These are phyloP conservation scores for Epirrita christyi DNA, from an alignment of 2,888 invertebrate genomes.

Conservation along the genomic window DNA sequence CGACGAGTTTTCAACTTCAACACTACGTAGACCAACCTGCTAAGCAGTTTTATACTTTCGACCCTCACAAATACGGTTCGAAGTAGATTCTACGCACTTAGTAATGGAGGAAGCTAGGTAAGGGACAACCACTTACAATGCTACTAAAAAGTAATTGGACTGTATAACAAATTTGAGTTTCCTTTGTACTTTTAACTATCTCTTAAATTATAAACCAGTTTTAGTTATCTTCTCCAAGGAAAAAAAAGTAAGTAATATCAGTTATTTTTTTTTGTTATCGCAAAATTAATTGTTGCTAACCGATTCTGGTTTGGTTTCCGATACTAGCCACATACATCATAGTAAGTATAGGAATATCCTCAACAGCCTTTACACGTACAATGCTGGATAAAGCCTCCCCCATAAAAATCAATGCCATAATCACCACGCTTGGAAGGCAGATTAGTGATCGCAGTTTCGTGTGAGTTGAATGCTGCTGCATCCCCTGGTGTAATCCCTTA, in stretches of 20 bases:
- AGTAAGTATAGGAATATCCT: too few relatives aligned
- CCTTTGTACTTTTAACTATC: constrained; percentile 7
- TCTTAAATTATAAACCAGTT: neutral
- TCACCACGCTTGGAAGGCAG: too few relatives aligned
- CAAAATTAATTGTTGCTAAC: too few relatives aligned
- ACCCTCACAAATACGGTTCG: constrained; percentile 4
- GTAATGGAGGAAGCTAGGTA: neutral
- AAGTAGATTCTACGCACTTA: constrained; percentile 1
- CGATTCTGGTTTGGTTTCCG: too few relatives aligned
- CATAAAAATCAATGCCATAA: too few relatives aligned
- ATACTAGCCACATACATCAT: too few relatives aligned
- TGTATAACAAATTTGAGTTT: constrained; percentile 5
- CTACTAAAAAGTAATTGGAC: constrained; percentile 6
- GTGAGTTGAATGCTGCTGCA: too few relatives aligned
- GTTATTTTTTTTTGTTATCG: neutral
- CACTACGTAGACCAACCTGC: neutral
- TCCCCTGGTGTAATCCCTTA: too few relatives aligned
- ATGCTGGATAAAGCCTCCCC: too few relatives aligned
- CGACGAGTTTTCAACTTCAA: constrained; percentile 11
- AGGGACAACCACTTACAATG: constrained; percentile 3
- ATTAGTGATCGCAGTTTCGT: too few relatives aligned
- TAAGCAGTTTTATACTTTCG: constrained; percentile 27
- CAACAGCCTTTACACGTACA: too few relatives aligned
- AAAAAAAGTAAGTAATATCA: neutral
- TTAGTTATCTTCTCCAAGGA: neutral